A percentile compares a stretch with the other conserved stretches of the same genome.
Conservation (phyloP, 2,113 vertebrate genomes). For the Pholis gunnellus region DNA sequence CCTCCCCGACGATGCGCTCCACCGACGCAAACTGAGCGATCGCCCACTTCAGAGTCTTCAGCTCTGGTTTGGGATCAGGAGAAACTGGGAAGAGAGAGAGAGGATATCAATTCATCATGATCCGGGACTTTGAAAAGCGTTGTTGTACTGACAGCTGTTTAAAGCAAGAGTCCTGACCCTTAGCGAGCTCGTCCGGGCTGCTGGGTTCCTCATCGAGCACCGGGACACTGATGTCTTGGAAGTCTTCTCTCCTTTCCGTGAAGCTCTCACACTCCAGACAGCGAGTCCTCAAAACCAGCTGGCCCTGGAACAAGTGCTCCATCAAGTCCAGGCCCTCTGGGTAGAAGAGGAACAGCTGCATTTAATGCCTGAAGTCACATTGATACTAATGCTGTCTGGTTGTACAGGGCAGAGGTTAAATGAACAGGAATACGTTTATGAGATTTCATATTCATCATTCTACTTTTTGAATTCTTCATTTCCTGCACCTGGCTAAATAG, state of each 20-base stretch:
- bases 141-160: too few species aligned
- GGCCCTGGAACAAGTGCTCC: conserved; percentile 95
- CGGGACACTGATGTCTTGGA: conserved; percentile 98
- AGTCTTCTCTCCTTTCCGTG: conserved; percentile 95
- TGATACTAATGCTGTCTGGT: background rate
- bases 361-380: background rate
- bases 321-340: conserved; percentile 90
- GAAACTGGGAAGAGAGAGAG: conserved; percentile 87
- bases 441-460: background rate
- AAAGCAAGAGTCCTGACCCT: conserved; percentile 80
- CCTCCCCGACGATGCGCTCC: conserved; percentile 97
- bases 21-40: conserved; percentile 98
- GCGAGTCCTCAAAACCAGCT: conserved; percentile 93
- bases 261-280: conserved; percentile 98
- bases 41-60: conserved; percentile 96
- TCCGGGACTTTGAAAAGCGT: background rate
- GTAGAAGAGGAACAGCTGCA: background rate
- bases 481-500: background rate
- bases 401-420: background rate
- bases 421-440: background rate
- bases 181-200: conserved; percentile 86
- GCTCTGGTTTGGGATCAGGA: conserved; percentile 95
- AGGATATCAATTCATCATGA: background rate
- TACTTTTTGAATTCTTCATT: background rate
- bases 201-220: conserved; percentile 93